phyloP scores from a whole-genome alignment of 2,113 vertebrate species.

The Calidris pugnax region DNA sequence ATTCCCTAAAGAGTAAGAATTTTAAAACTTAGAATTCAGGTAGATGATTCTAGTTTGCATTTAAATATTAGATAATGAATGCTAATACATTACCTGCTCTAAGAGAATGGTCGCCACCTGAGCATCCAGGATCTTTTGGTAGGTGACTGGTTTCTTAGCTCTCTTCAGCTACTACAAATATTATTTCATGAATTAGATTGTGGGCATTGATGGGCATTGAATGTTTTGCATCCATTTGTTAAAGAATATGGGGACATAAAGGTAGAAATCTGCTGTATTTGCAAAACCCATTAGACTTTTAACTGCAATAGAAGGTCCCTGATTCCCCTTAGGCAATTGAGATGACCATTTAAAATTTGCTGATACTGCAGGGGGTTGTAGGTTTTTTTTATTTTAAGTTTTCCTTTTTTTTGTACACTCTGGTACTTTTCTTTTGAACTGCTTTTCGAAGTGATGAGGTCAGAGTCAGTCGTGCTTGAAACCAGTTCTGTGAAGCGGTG shows the following conservation, averaged over 20 bases:
- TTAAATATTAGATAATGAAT: background rate
- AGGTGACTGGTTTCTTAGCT: background rate
- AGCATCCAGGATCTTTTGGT: background rate
- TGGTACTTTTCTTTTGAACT: background rate
- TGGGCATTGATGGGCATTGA: background rate
- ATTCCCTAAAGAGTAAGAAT: background rate
- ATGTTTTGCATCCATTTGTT: background rate
- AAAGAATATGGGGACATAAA: background rate
- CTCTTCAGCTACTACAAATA: background rate
- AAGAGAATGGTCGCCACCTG: background rate
- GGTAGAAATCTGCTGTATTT: background rate
- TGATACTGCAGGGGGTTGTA: background rate
- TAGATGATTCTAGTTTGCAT: background rate
- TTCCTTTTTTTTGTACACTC: background rate
- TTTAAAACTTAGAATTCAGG: background rate
- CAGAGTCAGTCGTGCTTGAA: background rate
- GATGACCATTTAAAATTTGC: background rate
- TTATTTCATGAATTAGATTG: background rate
- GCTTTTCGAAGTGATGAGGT: background rate
- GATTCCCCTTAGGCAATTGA: background rate
- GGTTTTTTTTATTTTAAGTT: background rate
- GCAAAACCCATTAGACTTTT: background rate
- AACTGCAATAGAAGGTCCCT: background rate
- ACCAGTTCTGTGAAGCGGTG: background rate
- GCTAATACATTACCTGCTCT: background rate